phyloP scores from a whole-genome alignment of 2,113 vertebrate species.

The Stictonetta naevosa region DNA sequence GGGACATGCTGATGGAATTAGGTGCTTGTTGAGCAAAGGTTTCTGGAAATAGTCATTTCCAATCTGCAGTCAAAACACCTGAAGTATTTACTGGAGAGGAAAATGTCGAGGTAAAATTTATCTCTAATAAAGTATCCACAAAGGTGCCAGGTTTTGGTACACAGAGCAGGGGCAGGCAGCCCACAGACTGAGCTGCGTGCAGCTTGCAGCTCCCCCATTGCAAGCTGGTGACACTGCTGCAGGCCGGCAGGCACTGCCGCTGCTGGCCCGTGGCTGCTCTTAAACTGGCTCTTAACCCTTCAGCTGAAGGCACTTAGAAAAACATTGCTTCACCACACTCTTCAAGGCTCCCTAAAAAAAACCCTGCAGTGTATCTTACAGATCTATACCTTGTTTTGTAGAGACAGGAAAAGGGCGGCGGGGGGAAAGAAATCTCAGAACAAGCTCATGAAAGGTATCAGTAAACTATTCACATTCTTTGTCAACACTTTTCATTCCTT shows the following conservation, averaged over 20 bases:
- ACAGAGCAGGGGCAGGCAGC: not conserved
- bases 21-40: not conserved
- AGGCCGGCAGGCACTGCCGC: accelerated
- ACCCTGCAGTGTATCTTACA: not conserved
- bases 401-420: not conserved
- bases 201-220: not conserved
- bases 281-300: not conserved
- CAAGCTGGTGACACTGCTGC: not conserved
- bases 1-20: not conserved
- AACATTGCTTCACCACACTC: not conserved
- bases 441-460: not conserved
- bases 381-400: not conserved
- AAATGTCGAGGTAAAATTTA: not conserved
- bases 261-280: not conserved
- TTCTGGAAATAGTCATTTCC: not conserved
- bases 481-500: not conserved
- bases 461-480: not conserved
- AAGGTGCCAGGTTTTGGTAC: constrained; percentile 23
- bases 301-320: too few species aligned
- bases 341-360: not conserved
- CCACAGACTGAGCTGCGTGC: not conserved
- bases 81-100: not conserved
- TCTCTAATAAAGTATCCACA: not conserved
- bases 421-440: not conserved
- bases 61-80: not conserved